Evolutionary conservation across 2,113 vertebrate genomes (phyloP), one percentile per base, ranked within the genome.

Genomic region (Catharus bicknelli): DNA sequence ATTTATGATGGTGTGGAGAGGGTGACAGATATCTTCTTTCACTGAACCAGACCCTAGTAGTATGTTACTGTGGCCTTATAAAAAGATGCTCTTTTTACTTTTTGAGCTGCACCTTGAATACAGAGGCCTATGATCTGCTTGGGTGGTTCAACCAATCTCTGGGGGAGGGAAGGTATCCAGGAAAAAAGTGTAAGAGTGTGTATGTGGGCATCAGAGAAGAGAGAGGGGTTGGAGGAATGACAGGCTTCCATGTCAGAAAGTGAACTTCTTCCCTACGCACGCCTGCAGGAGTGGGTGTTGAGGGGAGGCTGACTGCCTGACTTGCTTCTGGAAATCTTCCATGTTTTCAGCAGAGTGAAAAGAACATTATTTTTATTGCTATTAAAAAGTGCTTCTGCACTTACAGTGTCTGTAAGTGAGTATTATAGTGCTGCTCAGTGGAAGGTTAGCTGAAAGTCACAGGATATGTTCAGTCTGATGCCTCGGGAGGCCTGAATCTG

Each of bases 241-340:
- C 90, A 92, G 45, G 90, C 83, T 94, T 95, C 86, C 76, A 70
- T 86, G 80, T 95, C 90, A 93, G 58, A 94, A 91, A 95, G 88
- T 77, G 63, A 95, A 91, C 67, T 82, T 92, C 73, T 82, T 93
- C 57, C 90, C 88, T 92, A 83, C 4, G 13, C 64, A 81, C 0
- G 7, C 86, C 57, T 59, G 57, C 1, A 6, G 73, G 80, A 90
- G 85, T 93, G 77, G 92, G 92, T 1, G 64, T 95, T 67, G 68
- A 90, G 54, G 90, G 83, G 86, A 93, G 73, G 90, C 76, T 94
- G 94, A 88, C 57, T 95, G 80, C 83, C 61, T 94, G 86, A 69
- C 66, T 96, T 80, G 59, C 54, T 95, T 68, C 95, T 95, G 85
- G 90, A 95, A 94, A 69, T 87, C 67, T 83, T 91, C 86, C 76